phyloP scores from a whole-genome alignment of 2,113 vertebrate genomes.

The Epinephelus lanceolatus region DNA sequence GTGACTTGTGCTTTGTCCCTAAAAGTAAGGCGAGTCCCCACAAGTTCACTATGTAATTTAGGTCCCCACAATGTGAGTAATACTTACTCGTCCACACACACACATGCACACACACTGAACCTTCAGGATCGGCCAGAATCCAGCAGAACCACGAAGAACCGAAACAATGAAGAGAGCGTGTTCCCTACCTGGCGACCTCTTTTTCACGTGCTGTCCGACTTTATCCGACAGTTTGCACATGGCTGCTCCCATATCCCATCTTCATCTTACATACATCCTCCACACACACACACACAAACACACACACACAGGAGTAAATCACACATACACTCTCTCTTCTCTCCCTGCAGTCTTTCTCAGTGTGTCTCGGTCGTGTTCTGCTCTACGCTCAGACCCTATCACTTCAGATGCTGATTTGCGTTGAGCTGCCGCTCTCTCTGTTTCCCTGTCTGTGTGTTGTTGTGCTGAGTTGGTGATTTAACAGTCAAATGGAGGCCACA shows the following conservation, averaged over 20 bases:
- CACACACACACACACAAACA: constrained; percentile 2
- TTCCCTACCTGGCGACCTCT: constrained; percentile 80
- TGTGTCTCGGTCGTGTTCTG: constrained; percentile 22
- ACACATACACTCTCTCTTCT: neutral
- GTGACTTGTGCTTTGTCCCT: no score
- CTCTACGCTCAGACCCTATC: neutral
- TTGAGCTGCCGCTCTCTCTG: constrained; percentile 28
- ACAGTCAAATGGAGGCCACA: constrained; percentile 83
- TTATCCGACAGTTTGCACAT: constrained; percentile 86
- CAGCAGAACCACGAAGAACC: constrained; percentile 23
- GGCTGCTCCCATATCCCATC: constrained; percentile 83
- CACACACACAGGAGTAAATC: neutral
- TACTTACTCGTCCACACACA: no score
- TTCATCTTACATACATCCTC: constrained; percentile 31
- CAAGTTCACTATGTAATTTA: no score
- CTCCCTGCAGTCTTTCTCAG: constrained; percentile 10
- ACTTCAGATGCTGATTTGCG: constrained; percentile 53
- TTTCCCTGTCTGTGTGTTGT: constrained; percentile 44
- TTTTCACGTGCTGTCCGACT: constrained; percentile 80
- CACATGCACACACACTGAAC: neutral
- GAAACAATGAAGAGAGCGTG: neutral
- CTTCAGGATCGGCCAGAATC: constrained; percentile 4
- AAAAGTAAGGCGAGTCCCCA: no score
- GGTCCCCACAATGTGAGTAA: no score
- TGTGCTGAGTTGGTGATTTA: constrained; percentile 83